Percentiles rank a stretch among this genome's conserved stretches.
Conservation (phyloP, 2,797 vertebrate genomes). For the Acestrorhynchus altus region DNA sequence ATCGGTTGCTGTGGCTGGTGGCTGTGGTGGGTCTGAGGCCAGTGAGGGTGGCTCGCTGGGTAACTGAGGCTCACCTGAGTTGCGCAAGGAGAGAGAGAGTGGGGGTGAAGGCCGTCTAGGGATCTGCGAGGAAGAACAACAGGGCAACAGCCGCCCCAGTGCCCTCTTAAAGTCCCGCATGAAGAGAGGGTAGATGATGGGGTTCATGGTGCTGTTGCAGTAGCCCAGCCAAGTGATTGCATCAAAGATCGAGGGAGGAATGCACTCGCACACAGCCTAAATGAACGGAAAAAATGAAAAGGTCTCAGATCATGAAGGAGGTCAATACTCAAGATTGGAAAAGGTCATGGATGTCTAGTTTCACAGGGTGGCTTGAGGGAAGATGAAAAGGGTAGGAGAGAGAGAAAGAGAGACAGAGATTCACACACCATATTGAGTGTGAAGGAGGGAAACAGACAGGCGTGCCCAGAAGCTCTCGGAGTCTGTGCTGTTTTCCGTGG, state of each 20-base stretch:
- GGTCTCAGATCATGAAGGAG: constrained; percentile 27
- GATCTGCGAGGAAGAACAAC: constrained; percentile 76
- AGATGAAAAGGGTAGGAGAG: constrained; percentile 51
- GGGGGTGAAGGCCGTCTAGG: constrained; percentile 84
- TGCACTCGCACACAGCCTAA: constrained; percentile 91
- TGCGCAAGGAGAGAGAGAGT: constrained; percentile 89
- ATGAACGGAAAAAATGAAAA: constrained; percentile 43
- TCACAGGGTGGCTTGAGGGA: constrained; percentile 61
- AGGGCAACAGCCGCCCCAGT: constrained; percentile 88
- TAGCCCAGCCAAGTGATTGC: constrained; percentile 97
- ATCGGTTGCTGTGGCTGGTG: constrained; percentile 65
- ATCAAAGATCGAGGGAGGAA: constrained; percentile 87
- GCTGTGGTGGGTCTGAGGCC: constrained; percentile 77
- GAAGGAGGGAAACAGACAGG: constrained; percentile 71
- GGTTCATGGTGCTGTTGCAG: constrained; percentile 99
- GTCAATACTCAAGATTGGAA: constrained; percentile 38
- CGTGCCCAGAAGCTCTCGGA: constrained; percentile 60
- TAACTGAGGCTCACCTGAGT: constrained; percentile 88
- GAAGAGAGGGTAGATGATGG: constrained; percentile 97
- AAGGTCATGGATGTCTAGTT: constrained; percentile 54
- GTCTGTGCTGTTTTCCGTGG: constrained; percentile 63
- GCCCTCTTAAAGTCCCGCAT: constrained; percentile 98
- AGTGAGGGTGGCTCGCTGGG: constrained; percentile 77
- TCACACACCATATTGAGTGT: constrained; percentile 81
- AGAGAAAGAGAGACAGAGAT: constrained; percentile 61